Evolutionary conservation across 1,140 invertebrate genomes (phyloP), one percentile per base, ranked within the genome.

Genomic region (Drosophila navojoa): DNA sequence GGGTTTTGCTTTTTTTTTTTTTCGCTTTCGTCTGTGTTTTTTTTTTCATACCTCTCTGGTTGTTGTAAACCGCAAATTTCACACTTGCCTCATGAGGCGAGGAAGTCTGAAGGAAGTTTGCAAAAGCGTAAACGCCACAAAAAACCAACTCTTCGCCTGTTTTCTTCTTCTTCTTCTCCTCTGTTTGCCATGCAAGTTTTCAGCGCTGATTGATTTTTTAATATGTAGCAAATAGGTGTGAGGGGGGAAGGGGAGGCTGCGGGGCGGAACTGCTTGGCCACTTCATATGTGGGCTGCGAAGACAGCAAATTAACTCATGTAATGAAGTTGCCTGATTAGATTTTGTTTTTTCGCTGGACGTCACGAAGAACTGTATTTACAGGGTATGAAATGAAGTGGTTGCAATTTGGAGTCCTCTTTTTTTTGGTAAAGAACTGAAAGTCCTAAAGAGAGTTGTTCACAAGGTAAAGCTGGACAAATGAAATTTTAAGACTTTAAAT

Each of bases 21-120:
- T 54, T n/a, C 64, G 72, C 61, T 45, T 19, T 75, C 49, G 42
- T 32, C 32, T 32, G 6, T 32, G 22, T 53, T 52, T 70, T 73
- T 66, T 72, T 59, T 81, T 79, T 79, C 76, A 87, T 82, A 82
- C 81, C 75, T 79, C 71, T 32, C 32, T 86, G n/a, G 42, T 16
- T 87, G 82, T 86, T 82, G 81, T 81, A 87, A 87, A 86, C 82
- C 82, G 79, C 84, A 86, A 86, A 86, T 86, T 87, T 87, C 82
- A 87, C 82, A 87, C 82, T 87, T 87, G 78, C 54, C 42, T 45
- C 42, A 63, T 64, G 61, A 52, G 54, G 58, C 63, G 45, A 60
- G 72, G 49, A 50, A 68, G 44, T 61, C 55, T 54, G 57, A 42
- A 58, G 66, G 50, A 64, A 62, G 77, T 69, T 42, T 38, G 59